Evolutionary conservation across 2,113 vertebrate genomes (phyloP).

Genomic region (Pteruthius melanotis): DNA sequence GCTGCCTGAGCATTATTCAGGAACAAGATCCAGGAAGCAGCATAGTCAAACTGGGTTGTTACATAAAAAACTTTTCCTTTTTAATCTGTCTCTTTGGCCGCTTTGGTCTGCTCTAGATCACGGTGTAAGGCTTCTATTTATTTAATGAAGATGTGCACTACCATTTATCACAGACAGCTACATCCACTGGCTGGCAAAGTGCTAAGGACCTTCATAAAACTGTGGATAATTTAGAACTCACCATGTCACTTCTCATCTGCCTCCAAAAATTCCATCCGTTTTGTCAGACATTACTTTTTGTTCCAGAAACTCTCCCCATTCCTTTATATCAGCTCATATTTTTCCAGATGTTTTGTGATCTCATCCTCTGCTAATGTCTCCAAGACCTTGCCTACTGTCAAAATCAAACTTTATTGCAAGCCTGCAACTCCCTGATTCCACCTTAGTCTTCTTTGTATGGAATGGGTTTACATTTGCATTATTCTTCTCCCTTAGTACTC

Average conservation of each 20-base stretch:
- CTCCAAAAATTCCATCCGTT: neutral
- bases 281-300: neutral
- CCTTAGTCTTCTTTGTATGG: neutral
- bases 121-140: neutral
- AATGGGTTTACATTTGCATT: slow-evolving; percentile 29
- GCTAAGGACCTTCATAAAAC: neutral
- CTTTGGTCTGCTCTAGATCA: neutral
- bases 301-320: neutral
- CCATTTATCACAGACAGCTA: neutral
- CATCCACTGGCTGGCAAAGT: neutral
- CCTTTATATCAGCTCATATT: slow-evolving; percentile 43
- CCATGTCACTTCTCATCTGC: neutral
- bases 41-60: neutral
- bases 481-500: neutral
- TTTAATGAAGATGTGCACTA: neutral
- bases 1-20: neutral
- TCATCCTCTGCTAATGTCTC: slow-evolving; percentile 62
- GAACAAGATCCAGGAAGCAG: neutral
- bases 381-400: slow-evolving; percentile 56
- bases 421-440: slow-evolving; percentile 21
- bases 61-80: neutral
- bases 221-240: neutral
- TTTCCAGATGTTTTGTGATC: slow-evolving; percentile 70
- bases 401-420: slow-evolving; percentile 55
- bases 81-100: neutral